Percentiles rank a stretch among this genome's conserved stretches.
Conservation (phyloP, 92 coral and sea anemone genomes). For the Phenganax stokvisi region DNA sequence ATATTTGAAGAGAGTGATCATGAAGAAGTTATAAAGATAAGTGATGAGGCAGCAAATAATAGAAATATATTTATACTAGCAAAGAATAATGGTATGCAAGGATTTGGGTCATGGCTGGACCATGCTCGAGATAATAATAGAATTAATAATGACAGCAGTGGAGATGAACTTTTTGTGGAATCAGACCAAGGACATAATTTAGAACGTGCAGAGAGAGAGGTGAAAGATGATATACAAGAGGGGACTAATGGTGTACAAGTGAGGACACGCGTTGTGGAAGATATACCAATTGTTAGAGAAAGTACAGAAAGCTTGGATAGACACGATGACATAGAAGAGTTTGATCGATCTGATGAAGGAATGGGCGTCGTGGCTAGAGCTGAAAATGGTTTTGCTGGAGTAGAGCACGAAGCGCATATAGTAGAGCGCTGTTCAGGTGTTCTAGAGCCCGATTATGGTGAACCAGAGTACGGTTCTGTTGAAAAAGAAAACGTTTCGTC, state of each 20-base stretch:
- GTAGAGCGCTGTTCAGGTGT: too few species aligned
- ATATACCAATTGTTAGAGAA: not conserved
- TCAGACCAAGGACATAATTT: constrained; percentile 3
- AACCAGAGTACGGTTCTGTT: too few species aligned
- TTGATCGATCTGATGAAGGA: too few species aligned
- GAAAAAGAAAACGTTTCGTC: too few species aligned
- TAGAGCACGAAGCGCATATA: too few species aligned
- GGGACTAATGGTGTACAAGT: not conserved
- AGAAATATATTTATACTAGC: constrained; percentile 12
- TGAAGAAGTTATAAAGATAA: not conserved
- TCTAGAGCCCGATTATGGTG: too few species aligned
- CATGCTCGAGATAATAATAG: constrained; percentile 13
- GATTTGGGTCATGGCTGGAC: constrained; percentile 8
- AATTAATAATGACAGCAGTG: not conserved
- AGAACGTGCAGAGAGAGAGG: constrained; percentile 9
- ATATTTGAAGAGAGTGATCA: not conserved
- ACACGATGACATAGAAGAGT: too few species aligned
- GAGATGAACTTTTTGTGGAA: not conserved
- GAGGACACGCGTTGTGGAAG: constrained; percentile 3
- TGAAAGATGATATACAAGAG: not conserved
- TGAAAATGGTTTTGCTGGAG: too few species aligned
- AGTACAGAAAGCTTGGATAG: not conserved
- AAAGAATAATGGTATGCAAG: constrained; percentile 25
- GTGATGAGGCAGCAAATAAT: not conserved
- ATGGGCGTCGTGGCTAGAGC: too few species aligned